Evolutionary conservation across 2,113 vertebrate genomes (phyloP).

Genomic region (Propithecus coquereli): DNA sequence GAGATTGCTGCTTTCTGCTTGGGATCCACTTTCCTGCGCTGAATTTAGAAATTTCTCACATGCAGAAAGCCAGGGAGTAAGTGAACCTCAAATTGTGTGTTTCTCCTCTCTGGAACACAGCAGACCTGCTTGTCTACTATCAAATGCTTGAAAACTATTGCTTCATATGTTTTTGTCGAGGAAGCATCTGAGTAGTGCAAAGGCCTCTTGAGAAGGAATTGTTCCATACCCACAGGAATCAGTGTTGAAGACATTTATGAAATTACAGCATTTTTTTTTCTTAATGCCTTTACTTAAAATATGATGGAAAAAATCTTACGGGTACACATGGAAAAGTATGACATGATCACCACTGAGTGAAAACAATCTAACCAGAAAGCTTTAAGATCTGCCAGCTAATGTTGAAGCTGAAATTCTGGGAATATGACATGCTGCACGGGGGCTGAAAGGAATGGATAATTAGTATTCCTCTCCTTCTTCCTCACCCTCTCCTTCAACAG

Average conservation of each 20-base stretch:
- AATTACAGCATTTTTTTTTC: constrained; percentile 37
- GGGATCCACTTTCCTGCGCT: background rate
- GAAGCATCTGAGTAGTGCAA: background rate
- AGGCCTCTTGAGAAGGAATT: background rate
- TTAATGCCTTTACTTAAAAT: constrained; percentile 84
- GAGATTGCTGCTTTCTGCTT: constrained; percentile 19
- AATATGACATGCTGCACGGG: constrained; percentile 68
- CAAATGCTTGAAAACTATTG: background rate
- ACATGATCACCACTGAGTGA: constrained; percentile 68
- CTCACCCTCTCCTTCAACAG: constrained; percentile 90
- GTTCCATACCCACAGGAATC: background rate
- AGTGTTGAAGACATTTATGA: constrained; percentile 23
- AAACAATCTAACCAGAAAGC: constrained; percentile 35
- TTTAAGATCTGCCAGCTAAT: constrained; percentile 21
- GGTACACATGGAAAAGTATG: constrained; percentile 78
- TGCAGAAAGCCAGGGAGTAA: constrained; percentile 14
- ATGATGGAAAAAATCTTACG: constrained; percentile 50
- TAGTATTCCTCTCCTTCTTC: constrained; percentile 92
- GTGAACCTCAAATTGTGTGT: background rate
- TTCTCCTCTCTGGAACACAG: background rate
- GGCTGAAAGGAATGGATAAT: constrained; percentile 23
- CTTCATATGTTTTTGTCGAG: constrained; percentile 6
- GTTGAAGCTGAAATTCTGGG: constrained; percentile 60
- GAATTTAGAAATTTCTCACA: background rate
- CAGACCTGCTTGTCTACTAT: background rate